Evolutionary conservation across 1,140 invertebrate species (phyloP), one percentile per base, ranked within the genome.

Genomic region (Apis laboriosa): DNA sequence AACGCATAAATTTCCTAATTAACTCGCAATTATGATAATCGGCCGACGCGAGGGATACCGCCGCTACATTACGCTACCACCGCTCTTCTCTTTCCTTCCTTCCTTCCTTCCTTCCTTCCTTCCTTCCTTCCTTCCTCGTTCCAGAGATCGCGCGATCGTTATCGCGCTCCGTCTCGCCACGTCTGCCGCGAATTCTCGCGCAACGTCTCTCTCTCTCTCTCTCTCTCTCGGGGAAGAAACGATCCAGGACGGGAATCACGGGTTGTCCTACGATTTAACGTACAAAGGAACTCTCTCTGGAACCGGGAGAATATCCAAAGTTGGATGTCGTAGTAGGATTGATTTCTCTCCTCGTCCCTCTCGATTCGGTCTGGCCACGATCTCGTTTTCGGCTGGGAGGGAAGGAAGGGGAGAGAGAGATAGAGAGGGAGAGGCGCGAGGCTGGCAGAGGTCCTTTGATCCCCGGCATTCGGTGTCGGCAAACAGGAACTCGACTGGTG

Each of bases 391-490:
- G 64, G 34, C 34, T 0, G 34, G 0, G 34, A 3, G 34, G 34
- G 34, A 43, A 0, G 0, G 66, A 86, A 61, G 67, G 70, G 77
- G 64, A 80, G 53, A 82, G 80, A 85, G 64, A 68, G 24, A 72
- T 76, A 81, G 76, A 86, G 83, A 43, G 63, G 82, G 80, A 85
- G 64, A 68, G 61, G 17, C 75, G 78, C 83, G 76, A 88, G 83
- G 71, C 80, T 81, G 85, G 77, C 86, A 87, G 87, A 90, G 90
- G 92, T 92, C 92, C 93, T 94, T 94, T 94, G 93, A 94, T 94
- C 93, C 92, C 90, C 91, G 92, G 90, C 91, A 92, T 90, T 92
- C 89, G 88, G 89, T 93, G 92, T 94, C 91, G 91, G 91, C 92
- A 94, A 94, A 94, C 93, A 94, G 91, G 88, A 91, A 91, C 92